Evolutionary conservation across 1,140 invertebrate species (phyloP).

Genomic region (Bombus impatiens): DNA sequence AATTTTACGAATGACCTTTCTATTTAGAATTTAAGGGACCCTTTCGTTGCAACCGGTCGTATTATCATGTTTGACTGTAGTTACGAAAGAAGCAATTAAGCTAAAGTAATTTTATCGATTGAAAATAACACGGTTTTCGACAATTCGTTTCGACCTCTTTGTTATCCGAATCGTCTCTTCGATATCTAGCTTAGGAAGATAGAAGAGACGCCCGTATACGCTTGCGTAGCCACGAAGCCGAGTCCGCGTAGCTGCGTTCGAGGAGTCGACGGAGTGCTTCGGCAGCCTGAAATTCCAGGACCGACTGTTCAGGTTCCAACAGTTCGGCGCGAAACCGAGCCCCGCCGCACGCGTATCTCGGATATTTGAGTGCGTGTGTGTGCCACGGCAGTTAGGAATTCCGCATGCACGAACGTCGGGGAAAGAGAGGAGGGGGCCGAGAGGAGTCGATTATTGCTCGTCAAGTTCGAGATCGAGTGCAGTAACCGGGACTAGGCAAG

Average conservation of each 20-base stretch:
- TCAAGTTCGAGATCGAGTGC: not conserved
- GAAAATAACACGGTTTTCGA: too few species aligned
- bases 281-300: constrained; percentile 60
- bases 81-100: not conserved
- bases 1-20: not conserved
- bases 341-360: constrained; percentile 50
- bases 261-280: constrained; percentile 41
- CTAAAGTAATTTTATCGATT: too few species aligned
- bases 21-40: not conserved
- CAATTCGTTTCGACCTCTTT: not conserved
- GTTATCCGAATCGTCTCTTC: too few species aligned
- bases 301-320: constrained; percentile 58
- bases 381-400: constrained; percentile 42
- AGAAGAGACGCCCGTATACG: not conserved
- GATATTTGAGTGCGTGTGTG: constrained; percentile 56
- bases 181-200: not conserved
- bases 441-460: constrained; percentile 18
- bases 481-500: not conserved
- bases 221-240: not conserved
- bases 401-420: not conserved
- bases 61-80: rapidly evolving
- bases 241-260: not conserved
- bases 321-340: constrained; percentile 57
- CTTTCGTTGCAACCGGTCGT: too few species aligned
- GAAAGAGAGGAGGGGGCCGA: not conserved